phyloP scores from a whole-genome alignment of 1,140 invertebrate species.

The Zaprionus inermis region DNA sequence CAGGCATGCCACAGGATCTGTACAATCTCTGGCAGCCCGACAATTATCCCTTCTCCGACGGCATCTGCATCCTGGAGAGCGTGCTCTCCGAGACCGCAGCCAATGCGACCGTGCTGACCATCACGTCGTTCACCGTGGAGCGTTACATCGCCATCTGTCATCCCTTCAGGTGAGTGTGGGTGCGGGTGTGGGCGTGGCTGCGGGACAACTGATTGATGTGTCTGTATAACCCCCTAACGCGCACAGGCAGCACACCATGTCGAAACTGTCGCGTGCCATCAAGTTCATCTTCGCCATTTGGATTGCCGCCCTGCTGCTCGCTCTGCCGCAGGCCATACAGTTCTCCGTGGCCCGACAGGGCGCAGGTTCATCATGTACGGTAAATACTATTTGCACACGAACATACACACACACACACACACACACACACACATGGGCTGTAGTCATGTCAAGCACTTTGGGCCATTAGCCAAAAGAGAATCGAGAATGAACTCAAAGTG shows the following conservation, averaged over 20 bases:
- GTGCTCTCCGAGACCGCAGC: slow-evolving; percentile 93
- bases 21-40: slow-evolving; percentile 91
- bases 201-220: slow-evolving; percentile 48
- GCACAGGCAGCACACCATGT: slow-evolving; percentile 90
- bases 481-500: slow-evolving; percentile 1
- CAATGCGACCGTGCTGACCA: slow-evolving; percentile 96
- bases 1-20: slow-evolving; percentile 91
- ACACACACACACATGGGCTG: not conserved
- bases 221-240: slow-evolving; percentile 1
- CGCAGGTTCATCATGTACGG: slow-evolving; percentile 85
- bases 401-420: not conserved
- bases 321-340: slow-evolving; percentile 92
- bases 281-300: slow-evolving; percentile 91
- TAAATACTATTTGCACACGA: slow-evolving; percentile 42
- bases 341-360: slow-evolving; percentile 86
- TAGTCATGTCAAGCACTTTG: not conserved
- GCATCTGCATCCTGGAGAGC: slow-evolving; percentile 90
- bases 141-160: slow-evolving; percentile 94
- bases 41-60: slow-evolving; percentile 90
- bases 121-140: slow-evolving; percentile 94
- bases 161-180: slow-evolving; percentile 86
- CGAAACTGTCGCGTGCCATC: slow-evolving; percentile 90
- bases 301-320: slow-evolving; percentile 89
- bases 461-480: not conserved
- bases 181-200: not conserved